Evolutionary conservation across 2,113 vertebrate genomes (phyloP).

Genomic region (Dendropsophus ebraccatus): DNA sequence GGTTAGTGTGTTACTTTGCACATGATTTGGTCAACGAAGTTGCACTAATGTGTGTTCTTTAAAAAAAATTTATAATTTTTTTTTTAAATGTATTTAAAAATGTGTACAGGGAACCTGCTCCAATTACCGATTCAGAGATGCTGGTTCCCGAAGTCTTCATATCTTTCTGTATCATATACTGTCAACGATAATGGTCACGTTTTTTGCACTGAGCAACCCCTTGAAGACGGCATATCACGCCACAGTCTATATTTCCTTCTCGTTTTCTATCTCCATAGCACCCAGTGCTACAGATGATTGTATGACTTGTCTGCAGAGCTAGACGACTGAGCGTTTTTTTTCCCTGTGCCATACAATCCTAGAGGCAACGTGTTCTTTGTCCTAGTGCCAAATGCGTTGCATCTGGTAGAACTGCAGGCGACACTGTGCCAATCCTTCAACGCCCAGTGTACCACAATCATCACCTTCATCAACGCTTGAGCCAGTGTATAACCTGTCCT

Average conservation of each 20-base stretch:
- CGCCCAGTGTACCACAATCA: neutral
- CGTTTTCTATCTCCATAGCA: slow-evolving; percentile 22
- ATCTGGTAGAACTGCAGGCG: neutral
- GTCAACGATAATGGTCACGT: neutral
- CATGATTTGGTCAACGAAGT: slow-evolving; percentile 40
- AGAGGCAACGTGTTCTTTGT: slow-evolving; percentile 18
- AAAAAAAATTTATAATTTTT: neutral
- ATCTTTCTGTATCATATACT: neutral
- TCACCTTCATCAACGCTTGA: slow-evolving; percentile 18
- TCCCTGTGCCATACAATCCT: slow-evolving; percentile 46
- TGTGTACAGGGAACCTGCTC: slow-evolving; percentile 8
- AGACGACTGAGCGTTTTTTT: neutral
- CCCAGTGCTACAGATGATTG: slow-evolving; percentile 29
- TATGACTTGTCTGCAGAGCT: neutral
- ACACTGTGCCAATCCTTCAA: slow-evolving; percentile 36
- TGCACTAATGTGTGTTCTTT: slow-evolving; percentile 42
- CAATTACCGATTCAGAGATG: neutral
- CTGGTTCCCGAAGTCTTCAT: slow-evolving; percentile 15
- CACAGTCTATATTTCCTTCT: neutral
- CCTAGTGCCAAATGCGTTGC: slow-evolving; percentile 51
- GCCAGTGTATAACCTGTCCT: slow-evolving; percentile 25
- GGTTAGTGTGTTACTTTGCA: slow-evolving; percentile 52
- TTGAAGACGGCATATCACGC: neutral
- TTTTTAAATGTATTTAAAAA: slow-evolving; percentile 38
- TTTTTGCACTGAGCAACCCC: slow-evolving; percentile 22